Percentiles rank a stretch among this genome's conserved stretches.
Evolutionary conservation across 92 coral and sea anemone species (phyloP).

Genomic region (Anthopleura xanthogrammica): DNA sequence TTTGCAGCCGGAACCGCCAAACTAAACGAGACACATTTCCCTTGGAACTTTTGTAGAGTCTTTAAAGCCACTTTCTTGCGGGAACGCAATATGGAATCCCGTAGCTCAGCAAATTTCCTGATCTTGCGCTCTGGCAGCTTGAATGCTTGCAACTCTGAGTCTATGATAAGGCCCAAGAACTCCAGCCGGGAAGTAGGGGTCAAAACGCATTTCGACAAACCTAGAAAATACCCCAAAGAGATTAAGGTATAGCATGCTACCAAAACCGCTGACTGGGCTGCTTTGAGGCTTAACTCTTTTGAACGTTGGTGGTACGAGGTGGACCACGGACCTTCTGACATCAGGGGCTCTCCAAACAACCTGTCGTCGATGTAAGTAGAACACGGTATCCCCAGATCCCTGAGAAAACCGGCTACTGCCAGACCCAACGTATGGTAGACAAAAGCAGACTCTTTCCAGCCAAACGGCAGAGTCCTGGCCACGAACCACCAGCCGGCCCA

Average conservation of each 20-base stretch:
- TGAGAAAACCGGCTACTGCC: conserved; percentile 9
- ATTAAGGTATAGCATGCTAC: conserved; percentile 7
- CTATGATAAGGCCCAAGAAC: background rate
- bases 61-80: background rate
- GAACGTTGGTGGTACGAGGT: background rate
- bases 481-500: conserved; percentile 8
- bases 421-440: conserved; percentile 19
- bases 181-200: background rate
- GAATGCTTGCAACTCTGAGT: conserved; percentile 4
- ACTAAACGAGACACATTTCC: background rate
- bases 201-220: background rate
- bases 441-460: conserved; percentile 19
- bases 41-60: background rate
- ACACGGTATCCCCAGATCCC: conserved; percentile 20
- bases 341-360: conserved; percentile 1
- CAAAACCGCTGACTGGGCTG: conserved; percentile 9
- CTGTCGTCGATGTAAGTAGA: conserved; percentile 32
- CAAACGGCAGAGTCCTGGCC: conserved; percentile 22
- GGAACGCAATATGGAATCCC: background rate
- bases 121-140: background rate
- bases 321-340: background rate
- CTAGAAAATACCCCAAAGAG: background rate
- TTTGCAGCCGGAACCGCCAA: conserved; percentile 11
- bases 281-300: background rate
- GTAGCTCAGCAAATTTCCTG: background rate